These are phyloP conservation scores for Agapostemon virescens DNA, from an alignment of 2,888 invertebrate genomes.

Conservation along the genomic window DNA sequence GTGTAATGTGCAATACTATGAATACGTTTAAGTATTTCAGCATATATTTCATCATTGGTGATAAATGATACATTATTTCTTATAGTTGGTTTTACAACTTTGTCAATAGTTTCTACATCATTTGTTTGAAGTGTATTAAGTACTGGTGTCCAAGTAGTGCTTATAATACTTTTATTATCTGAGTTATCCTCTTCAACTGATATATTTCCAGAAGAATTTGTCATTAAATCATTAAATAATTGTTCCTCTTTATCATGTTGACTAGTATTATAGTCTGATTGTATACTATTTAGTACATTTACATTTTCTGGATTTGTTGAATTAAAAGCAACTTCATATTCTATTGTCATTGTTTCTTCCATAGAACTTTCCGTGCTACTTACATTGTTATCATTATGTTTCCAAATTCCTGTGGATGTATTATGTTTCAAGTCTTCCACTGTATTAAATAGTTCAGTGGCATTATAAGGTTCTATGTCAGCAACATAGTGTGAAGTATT, in stretches of 20 bases:
- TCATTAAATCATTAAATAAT: conserved; percentile 10
- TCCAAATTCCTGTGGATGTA: conserved; percentile 9
- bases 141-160: neutral
- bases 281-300: neutral
- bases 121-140: neutral
- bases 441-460: conserved; percentile 3
- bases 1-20: conserved; percentile 49
- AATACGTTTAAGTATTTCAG: conserved; percentile 70
- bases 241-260: conserved; percentile 9
- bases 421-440: conserved; percentile 32
- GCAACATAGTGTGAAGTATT: neutral
- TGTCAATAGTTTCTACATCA: neutral
- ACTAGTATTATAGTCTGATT: conserved; percentile 5
- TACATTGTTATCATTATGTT: conserved; percentile 3
- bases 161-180: neutral
- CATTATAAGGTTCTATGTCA: conserved; percentile 14
- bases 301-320: neutral
- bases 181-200: neutral
- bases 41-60: conserved; percentile 66
- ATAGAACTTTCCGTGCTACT: neutral
- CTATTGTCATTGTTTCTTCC: neutral
- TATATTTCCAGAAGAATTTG: neutral
- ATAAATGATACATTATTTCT: conserved; percentile 12
- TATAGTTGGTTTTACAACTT: conserved; percentile 3
- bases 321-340: conserved; percentile 7